Percentiles rank a stretch among this genome's conserved stretches.
Evolutionary conservation across 2,797 vertebrate genomes (phyloP).

Genomic region (Rousettus madagascariensis): DNA sequence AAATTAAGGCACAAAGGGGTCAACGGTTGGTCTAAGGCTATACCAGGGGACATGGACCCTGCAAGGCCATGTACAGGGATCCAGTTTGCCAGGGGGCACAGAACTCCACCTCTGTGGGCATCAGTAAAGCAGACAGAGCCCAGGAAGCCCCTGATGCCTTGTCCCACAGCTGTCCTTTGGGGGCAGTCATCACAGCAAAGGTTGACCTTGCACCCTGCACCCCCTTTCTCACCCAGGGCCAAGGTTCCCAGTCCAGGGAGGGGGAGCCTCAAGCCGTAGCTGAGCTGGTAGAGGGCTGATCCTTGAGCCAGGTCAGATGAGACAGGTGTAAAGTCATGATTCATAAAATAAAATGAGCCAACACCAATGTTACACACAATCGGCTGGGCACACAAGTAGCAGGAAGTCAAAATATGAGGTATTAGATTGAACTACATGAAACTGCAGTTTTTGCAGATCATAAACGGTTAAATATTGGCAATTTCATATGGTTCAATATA

Average conservation of each 20-base stretch:
- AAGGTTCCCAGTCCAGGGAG: background rate
- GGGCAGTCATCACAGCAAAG: background rate
- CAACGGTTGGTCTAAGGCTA: background rate
- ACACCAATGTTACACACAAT: background rate
- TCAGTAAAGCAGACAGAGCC: background rate
- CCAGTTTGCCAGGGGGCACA: background rate
- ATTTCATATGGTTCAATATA: background rate
- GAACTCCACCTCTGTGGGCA: background rate
- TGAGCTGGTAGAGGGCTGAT: background rate
- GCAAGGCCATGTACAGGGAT: background rate
- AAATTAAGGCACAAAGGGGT: background rate
- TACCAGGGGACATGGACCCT: background rate
- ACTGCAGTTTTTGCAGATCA: slow-evolving; percentile 18
- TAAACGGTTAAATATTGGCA: background rate
- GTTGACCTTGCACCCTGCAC: background rate
- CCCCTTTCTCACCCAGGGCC: background rate
- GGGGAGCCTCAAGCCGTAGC: background rate
- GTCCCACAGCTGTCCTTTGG: background rate
- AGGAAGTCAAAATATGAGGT: background rate
- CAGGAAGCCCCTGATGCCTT: background rate
- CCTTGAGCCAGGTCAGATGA: background rate
- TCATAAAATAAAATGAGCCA: background rate
- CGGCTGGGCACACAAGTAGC: background rate
- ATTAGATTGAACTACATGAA: background rate
- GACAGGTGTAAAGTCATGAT: background rate